A percentile compares a stretch with the other conserved stretches of the same genome.
These are phyloP conservation scores for Tamias sibiricus DNA, from an alignment of 2,113 vertebrate genomes.

Conservation along the genomic window DNA sequence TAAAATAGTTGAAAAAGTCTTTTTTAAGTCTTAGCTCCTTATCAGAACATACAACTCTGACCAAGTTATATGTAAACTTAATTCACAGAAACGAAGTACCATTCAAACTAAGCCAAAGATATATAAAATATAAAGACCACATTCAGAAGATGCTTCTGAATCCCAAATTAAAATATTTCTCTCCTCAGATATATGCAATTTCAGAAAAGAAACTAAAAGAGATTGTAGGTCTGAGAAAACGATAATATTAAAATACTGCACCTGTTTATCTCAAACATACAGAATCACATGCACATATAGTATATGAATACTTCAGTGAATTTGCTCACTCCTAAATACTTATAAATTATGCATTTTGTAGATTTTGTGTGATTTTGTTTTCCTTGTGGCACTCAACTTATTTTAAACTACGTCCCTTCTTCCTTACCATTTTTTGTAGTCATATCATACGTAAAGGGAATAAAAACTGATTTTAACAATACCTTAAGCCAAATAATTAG, in stretches of 20 bases:
- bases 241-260: not conserved
- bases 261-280: not conserved
- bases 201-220: not conserved
- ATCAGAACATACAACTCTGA: not conserved
- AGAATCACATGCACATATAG: not conserved
- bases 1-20: not conserved
- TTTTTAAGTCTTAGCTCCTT: not conserved
- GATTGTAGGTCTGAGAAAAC: not conserved
- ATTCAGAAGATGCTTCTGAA: not conserved
- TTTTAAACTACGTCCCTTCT: not conserved
- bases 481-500: not conserved
- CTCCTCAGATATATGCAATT: not conserved
- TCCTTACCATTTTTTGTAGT: not conserved
- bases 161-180: not conserved
- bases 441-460: not conserved
- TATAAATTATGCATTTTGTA: not conserved
- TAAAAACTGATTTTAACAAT: slow-evolving; percentile 23
- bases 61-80: not conserved
- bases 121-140: not conserved
- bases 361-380: not conserved
- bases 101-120: not conserved
- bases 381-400: not conserved
- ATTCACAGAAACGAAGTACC: not conserved
- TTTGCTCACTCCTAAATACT: not conserved
- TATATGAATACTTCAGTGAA: not conserved